Evolutionary conservation across 2,113 vertebrate species (phyloP).

Genomic region (Hiodon tergisus): DNA sequence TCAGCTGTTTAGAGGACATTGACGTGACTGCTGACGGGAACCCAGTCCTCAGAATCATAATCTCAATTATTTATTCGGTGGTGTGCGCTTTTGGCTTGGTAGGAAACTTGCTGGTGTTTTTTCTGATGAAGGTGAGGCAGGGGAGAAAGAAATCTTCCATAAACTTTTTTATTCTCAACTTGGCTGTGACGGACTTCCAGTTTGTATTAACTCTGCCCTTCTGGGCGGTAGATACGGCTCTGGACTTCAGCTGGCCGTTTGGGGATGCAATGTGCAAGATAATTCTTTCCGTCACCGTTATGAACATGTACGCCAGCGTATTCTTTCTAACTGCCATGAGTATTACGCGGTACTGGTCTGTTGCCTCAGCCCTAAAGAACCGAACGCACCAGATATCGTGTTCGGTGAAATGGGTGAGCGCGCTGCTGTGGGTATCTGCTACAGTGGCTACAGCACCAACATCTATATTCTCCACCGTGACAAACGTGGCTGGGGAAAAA

Average conservation of each 20-base stretch:
- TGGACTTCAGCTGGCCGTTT: slow-evolving; percentile 91
- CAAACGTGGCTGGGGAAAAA: slow-evolving; percentile 68
- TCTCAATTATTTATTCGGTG: slow-evolving; percentile 79
- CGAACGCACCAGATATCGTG: slow-evolving; percentile 52
- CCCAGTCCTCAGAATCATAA: slow-evolving; percentile 63
- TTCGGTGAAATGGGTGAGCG: slow-evolving; percentile 71
- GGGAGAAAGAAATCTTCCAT: slow-evolving; percentile 78
- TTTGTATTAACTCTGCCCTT: slow-evolving; percentile 87
- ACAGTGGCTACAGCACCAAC: slow-evolving; percentile 73
- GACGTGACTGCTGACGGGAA: slow-evolving; percentile 60
- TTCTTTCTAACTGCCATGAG: slow-evolving; percentile 94
- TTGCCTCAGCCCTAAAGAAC: slow-evolving; percentile 78
- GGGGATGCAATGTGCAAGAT: slow-evolving; percentile 88
- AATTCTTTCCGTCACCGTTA: slow-evolving; percentile 75
- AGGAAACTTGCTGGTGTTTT: slow-evolving; percentile 84
- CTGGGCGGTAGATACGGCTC: slow-evolving; percentile 83
- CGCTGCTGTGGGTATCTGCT: slow-evolving; percentile 74
- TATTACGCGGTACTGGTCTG: slow-evolving; percentile 77
- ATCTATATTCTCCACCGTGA: slow-evolving; percentile 74
- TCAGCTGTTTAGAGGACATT: slow-evolving; percentile 48
- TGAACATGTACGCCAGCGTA: slow-evolving; percentile 92
- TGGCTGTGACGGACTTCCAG: slow-evolving; percentile 86
- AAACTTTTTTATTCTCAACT: slow-evolving; percentile 81
- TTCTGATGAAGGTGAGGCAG: slow-evolving; percentile 76
- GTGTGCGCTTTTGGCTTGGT: slow-evolving; percentile 83